These are phyloP conservation scores for Cryptomyrus ogoouensis DNA, from an alignment of 2,113 vertebrate genomes.

Conservation along the genomic window DNA sequence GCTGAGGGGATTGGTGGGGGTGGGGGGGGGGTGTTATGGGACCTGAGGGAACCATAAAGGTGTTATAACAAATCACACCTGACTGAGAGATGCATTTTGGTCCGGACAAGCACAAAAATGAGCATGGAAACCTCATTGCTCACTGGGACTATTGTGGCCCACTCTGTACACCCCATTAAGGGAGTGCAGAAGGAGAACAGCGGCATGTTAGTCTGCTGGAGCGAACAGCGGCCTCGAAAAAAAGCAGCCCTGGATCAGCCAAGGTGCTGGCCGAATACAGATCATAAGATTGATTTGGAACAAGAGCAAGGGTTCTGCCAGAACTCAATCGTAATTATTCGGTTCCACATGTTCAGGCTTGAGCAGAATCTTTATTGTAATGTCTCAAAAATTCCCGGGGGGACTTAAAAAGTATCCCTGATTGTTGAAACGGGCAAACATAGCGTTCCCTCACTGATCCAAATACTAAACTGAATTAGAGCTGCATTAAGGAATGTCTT, in stretches of 20 bases:
- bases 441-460: slow-evolving; percentile 1
- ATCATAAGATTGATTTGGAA: slow-evolving; percentile 43
- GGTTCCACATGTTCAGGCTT: slow-evolving; percentile 39
- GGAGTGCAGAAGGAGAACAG: background rate
- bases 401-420: slow-evolving; percentile 3
- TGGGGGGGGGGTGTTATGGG: background rate
- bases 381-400: slow-evolving; percentile 25
- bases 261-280: slow-evolving; percentile 38
- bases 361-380: slow-evolving; percentile 51
- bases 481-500: slow-evolving; percentile 8
- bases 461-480: slow-evolving; percentile 12
- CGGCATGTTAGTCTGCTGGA: slow-evolving; percentile 38
- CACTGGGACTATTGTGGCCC: background rate
- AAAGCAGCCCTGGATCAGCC: slow-evolving; percentile 39
- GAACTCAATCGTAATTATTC: slow-evolving; percentile 25
- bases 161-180: background rate
- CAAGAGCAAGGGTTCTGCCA: slow-evolving; percentile 34
- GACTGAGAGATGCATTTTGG: background rate
- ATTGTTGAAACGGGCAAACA: slow-evolving; percentile 3
- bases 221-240: slow-evolving; percentile 32
- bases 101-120: background rate
- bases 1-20: slow-evolving; percentile 8
- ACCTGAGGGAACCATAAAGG: background rate
- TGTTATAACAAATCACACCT: slow-evolving; percentile 20
- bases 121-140: background rate